Percentiles rank a stretch among this genome's conserved stretches.
These are phyloP conservation scores for Agriopis leucophaearia DNA, from an alignment of 2,888 invertebrate species.

Conservation along the genomic window DNA sequence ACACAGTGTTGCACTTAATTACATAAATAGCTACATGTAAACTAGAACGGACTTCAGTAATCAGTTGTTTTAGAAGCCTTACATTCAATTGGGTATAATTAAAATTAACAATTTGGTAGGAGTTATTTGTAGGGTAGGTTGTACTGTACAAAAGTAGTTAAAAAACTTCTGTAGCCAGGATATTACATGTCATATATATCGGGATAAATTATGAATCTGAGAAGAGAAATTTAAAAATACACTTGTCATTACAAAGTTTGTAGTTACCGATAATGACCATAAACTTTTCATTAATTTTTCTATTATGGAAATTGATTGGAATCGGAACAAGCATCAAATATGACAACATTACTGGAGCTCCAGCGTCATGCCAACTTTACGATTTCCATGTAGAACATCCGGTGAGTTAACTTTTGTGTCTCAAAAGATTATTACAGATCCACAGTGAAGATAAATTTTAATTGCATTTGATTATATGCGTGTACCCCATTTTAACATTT, in stretches of 20 bases:
- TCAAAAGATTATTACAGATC: neutral
- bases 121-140: too few relatives aligned
- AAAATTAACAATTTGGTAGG: neutral
- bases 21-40: neutral
- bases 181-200: too few relatives aligned
- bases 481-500: too few relatives aligned
- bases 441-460: too few relatives aligned
- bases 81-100: neutral
- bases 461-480: too few relatives aligned
- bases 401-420: constrained; percentile 53
- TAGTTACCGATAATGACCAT: neutral
- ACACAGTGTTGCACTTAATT: neutral
- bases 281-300: neutral
- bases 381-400: constrained; percentile 60
- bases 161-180: too few relatives aligned
- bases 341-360: constrained; percentile 62
- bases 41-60: neutral
- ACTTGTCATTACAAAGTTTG: too few relatives aligned
- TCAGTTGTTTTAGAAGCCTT: neutral
- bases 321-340: constrained; percentile 23
- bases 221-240: too few relatives aligned
- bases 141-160: too few relatives aligned
- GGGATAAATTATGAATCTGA: too few relatives aligned
- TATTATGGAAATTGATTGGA: neutral
- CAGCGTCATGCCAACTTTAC: constrained; percentile 40